Evolutionary conservation across 2,888 invertebrate genomes (phyloP).

Genomic region (Rhorus exstirpatorius): DNA sequence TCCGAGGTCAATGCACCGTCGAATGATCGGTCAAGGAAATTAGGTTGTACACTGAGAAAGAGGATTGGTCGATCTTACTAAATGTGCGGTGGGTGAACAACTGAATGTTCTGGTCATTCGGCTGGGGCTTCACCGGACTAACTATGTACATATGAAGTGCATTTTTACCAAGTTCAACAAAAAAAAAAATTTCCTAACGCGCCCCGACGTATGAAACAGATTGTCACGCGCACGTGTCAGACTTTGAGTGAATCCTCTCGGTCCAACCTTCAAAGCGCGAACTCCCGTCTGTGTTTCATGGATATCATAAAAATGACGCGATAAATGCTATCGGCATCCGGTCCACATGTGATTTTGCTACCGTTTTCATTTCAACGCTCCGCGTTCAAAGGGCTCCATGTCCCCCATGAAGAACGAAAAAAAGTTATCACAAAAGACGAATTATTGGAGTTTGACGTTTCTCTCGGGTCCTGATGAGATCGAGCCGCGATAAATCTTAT

Average conservation of each 20-base stretch:
- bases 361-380: background rate
- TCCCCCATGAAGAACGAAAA: background rate
- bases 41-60: too few species aligned
- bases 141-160: too few species aligned
- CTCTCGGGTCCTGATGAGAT: too few species aligned
- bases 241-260: slow-evolving; percentile 18
- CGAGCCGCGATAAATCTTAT: too few species aligned
- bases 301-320: slow-evolving; percentile 37
- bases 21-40: too few species aligned
- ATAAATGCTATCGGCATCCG: slow-evolving; percentile 64
- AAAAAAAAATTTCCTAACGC: too few species aligned
- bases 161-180: too few species aligned
- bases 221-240: slow-evolving; percentile 48
- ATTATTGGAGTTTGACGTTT: background rate
- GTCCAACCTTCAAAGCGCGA: slow-evolving; percentile 47
- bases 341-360: slow-evolving; percentile 18
- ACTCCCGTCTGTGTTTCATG: slow-evolving; percentile 31
- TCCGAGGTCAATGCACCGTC: too few species aligned
- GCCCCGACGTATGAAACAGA: background rate
- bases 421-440: background rate
- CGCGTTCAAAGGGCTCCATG: slow-evolving; percentile 5
- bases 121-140: too few species aligned
- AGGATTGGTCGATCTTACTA: too few species aligned
- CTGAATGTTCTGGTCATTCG: too few species aligned
- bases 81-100: too few species aligned